phyloP scores from a whole-genome alignment of 2,888 invertebrate genomes.

The Apocheima hispidaria region DNA sequence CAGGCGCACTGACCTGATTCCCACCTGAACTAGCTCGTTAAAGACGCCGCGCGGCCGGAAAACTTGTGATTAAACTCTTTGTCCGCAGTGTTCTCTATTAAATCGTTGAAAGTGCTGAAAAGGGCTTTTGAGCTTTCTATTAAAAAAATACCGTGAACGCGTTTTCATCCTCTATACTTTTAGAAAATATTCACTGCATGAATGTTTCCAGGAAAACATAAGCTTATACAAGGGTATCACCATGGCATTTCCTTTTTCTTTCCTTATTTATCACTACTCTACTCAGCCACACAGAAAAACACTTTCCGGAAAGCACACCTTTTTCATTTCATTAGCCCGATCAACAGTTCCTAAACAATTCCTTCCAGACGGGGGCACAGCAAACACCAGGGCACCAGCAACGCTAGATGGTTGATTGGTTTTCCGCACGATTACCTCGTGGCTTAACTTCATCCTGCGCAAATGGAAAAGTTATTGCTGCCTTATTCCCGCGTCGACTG shows the following conservation, averaged over 20 bases:
- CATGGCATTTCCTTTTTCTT: too few relatives aligned
- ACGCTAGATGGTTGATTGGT: conserved; percentile 38
- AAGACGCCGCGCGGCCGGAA: conserved; percentile 34
- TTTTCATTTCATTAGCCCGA: conserved; percentile 25
- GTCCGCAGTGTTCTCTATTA: conserved; percentile 42
- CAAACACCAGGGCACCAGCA: conserved; percentile 25
- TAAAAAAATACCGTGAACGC: background rate
- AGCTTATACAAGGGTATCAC: background rate
- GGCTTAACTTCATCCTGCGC: conserved; percentile 38
- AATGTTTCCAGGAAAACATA: background rate
- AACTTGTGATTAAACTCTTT: conserved; percentile 44
- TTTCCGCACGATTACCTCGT: conserved; percentile 42
- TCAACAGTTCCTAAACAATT: conserved; percentile 26
- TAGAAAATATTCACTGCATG: too few relatives aligned
- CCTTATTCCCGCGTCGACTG: conserved; percentile 23
- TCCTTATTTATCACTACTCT: background rate
- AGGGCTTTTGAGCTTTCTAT: conserved; percentile 13
- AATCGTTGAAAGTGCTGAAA: conserved; percentile 24
- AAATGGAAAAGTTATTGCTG: conserved; percentile 43
- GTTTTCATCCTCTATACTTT: background rate
- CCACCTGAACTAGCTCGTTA: conserved; percentile 39
- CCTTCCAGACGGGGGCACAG: conserved; percentile 17
- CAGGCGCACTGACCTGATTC: conserved; percentile 17
- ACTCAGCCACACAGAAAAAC: conserved; percentile 5
- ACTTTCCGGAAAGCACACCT: conserved; percentile 4